Base-by-base conservation (phyloP, 2,888 invertebrate genomes). In the Tricholauxania praeusta region DNA sequence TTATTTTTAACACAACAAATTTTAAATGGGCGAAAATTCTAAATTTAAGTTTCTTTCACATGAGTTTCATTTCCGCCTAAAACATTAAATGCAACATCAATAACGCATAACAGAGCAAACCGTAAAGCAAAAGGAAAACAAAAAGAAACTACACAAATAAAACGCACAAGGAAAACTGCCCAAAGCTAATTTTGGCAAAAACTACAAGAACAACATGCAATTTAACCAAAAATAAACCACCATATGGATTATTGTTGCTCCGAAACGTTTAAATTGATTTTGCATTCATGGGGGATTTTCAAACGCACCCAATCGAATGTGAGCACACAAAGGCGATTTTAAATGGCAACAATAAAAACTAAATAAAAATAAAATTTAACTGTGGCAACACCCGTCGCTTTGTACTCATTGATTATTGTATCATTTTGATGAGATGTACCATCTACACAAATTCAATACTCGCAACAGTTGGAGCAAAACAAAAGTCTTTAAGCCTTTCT, bases 181-280 rank as follows among this genome's bases (percentile, higher is more conserved):
- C 19, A 22, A 51, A 72, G 73, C 72, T 77, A 74, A 74, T 73
- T 73, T 75, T 74, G 75, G 73, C 75, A 73, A 74, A 73, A 72
- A 71, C 70, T 71, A 72, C 51, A 64, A 70, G 71, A 70, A 69
- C 52, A 65, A 70, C 63, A 62, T 19, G 65, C 64, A n/a, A 53
- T 47, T 49, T n/a, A 70, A 28, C 28, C 39, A 47, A 17, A 55
- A 19, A 49, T 19, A 62, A 15, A 47, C 19, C 62, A 22, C 52
- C 22, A 59, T 66, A 32, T 1, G 15, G 57, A n/a, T 63, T 64
- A 39, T 48, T 22, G 66, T 48, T 22, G 48, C 59, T 28, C 39
- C 55, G 48, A 51, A 63, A 47, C 71, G 55, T 63, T 71, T 22
- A 22, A 55, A 52, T 53, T 48, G 47, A 53, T 53, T 63, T 48